Evolutionary conservation across 1,140 invertebrate species (phyloP).

Genomic region (Ladona fulva): DNA sequence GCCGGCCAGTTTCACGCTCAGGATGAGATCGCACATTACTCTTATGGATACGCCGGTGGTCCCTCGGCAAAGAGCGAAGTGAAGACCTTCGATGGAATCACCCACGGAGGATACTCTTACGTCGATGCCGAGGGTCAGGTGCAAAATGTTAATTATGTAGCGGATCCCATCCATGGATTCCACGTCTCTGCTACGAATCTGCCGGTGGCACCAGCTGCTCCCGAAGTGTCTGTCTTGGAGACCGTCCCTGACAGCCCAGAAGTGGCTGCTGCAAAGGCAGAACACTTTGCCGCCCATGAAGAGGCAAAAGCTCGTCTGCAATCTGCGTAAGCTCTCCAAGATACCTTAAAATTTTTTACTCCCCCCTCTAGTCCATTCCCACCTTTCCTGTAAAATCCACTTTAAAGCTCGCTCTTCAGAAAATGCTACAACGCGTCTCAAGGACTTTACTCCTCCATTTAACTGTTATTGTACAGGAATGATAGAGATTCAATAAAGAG

Average conservation of each 20-base stretch:
- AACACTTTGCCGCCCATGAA: conserved; percentile 25
- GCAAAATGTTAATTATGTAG: conserved; percentile 43
- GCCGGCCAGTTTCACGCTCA: conserved; percentile 35
- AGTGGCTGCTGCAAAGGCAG: conserved; percentile 28
- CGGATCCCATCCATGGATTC: conserved; percentile 52
- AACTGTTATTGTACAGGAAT: neutral
- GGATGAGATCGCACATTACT: conserved; percentile 29
- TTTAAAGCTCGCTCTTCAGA: no score
- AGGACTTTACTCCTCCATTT: no score
- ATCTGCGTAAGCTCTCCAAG: neutral
- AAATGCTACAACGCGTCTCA: no score
- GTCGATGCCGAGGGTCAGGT: conserved; percentile 39
- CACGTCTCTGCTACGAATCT: conserved; percentile 53
- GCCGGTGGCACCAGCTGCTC: conserved; percentile 33
- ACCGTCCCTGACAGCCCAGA: conserved; percentile 26
- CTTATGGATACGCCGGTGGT: conserved; percentile 31
- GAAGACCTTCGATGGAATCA: conserved; percentile 30
- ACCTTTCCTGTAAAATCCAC: no score
- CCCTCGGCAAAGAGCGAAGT: conserved; percentile 28
- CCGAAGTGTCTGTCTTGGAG: conserved; percentile 6
- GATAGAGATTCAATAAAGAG: neutral
- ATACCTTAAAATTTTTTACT: neutral
- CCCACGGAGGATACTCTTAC: conserved; percentile 36
- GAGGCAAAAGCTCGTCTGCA: conserved; percentile 18
- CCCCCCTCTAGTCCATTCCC: neutral